Percentiles rank a stretch among this genome's conserved stretches.
These are phyloP conservation scores for Plotosus lineatus DNA, from an alignment of 2,113 vertebrate species.

Conservation along the genomic window DNA sequence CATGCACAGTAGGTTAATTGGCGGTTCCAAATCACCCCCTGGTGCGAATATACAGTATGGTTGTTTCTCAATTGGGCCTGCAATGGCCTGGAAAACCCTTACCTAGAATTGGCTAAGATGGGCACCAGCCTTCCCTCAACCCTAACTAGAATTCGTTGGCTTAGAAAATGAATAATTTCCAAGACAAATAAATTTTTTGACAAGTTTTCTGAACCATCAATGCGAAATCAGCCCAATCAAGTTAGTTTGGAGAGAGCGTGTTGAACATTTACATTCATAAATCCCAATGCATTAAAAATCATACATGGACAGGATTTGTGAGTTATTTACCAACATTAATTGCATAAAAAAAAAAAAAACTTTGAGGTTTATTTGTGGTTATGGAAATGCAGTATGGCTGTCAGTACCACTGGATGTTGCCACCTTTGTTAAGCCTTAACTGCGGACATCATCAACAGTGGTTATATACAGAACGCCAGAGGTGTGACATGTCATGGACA, in stretches of 20 bases:
- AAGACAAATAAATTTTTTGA: not conserved
- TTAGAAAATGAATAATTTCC: not conserved
- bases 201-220: slow-evolving; percentile 8
- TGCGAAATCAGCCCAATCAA: slow-evolving; percentile 20
- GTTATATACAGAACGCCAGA: not conserved
- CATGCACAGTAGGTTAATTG: too few species aligned
- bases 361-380: not conserved
- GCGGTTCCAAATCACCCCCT: too few species aligned
- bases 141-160: too few species aligned
- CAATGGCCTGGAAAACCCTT: too few species aligned
- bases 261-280: slow-evolving; percentile 24
- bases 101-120: too few species aligned
- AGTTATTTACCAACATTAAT: not conserved
- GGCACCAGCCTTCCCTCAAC: too few species aligned
- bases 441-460: not conserved
- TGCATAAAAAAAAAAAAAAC: slow-evolving; percentile 1
- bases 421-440: not conserved
- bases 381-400: not conserved
- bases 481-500: slow-evolving; percentile 20
- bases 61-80: too few species aligned
- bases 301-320: not conserved
- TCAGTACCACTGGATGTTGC: slow-evolving; percentile 17
- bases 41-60: too few species aligned
- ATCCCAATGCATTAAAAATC: slow-evolving; percentile 6
- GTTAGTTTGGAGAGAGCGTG: not conserved